Percentiles rank a stretch among this genome's conserved stretches.
Evolutionary conservation across 2,888 invertebrate genomes (phyloP).

Genomic region (Acanthosoma haemorrhoidale): DNA sequence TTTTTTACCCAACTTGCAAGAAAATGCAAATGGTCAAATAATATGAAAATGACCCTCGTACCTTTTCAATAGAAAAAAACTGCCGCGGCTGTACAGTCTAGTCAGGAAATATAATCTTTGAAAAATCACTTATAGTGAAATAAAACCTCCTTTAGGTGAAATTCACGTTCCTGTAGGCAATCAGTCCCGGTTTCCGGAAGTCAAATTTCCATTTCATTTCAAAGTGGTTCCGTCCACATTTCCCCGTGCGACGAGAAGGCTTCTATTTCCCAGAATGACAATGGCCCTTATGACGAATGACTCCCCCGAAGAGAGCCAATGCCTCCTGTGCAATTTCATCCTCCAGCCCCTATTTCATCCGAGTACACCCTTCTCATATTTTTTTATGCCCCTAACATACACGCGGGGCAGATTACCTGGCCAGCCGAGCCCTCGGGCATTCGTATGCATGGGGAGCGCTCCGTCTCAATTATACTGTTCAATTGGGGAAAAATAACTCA

Average conservation of each 20-base stretch:
- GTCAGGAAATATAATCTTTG: too few relatives aligned
- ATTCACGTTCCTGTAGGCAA: too few relatives aligned
- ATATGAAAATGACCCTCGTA: too few relatives aligned
- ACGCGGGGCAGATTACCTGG: conserved; percentile 3
- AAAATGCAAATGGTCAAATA: too few relatives aligned
- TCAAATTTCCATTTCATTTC: background rate
- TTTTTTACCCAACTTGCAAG: too few relatives aligned
- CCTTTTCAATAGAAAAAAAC: too few relatives aligned
- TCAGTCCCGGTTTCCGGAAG: background rate
- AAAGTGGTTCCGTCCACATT: background rate
- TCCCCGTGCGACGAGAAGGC: background rate
- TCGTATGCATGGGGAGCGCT: conserved; percentile 9
- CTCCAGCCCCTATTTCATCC: conserved; percentile 5
- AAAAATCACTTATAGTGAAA: too few relatives aligned
- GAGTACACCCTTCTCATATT: background rate
- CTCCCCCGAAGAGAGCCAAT: conserved; percentile 1
- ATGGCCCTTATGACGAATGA: conserved; percentile 6
- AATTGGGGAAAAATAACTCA: conserved; percentile 28
- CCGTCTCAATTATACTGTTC: conserved; percentile 23
- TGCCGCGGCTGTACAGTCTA: too few relatives aligned
- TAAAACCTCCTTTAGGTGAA: too few relatives aligned
- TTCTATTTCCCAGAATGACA: background rate
- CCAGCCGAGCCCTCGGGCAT: too few relatives aligned
- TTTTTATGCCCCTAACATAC: conserved; percentile 14
- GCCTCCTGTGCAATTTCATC: background rate